Evolutionary conservation across 2,888 invertebrate species (phyloP).

Genomic region (Ditylenchus weischeri): DNA sequence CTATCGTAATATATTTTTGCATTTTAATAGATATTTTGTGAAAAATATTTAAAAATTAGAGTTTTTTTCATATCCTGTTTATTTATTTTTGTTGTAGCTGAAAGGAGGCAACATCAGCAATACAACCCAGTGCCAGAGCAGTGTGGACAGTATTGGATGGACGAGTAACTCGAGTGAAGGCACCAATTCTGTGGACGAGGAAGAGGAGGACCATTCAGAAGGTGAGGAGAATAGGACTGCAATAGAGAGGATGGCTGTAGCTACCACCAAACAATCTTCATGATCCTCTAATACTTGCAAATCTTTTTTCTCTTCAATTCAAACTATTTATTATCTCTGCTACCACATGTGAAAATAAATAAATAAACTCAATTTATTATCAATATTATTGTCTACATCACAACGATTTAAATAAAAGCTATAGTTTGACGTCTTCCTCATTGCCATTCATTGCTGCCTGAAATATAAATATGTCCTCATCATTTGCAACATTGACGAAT

Average conservation of each 20-base stretch:
- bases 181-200: conserved; percentile 18
- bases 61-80: too few relatives aligned
- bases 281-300: background rate
- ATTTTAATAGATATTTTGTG: too few relatives aligned
- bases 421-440: conserved; percentile 17
- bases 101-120: conserved; percentile 2
- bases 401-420: background rate
- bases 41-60: too few relatives aligned
- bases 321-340: too few relatives aligned
- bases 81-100: conserved; percentile 13
- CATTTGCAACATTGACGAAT: conserved; percentile 1
- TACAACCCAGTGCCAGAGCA: conserved; percentile 8
- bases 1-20: too few relatives aligned
- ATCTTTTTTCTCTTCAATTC: background rate
- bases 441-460: conserved; percentile 20
- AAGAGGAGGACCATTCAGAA: conserved; percentile 32
- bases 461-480: conserved; percentile 8
- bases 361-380: too few relatives aligned
- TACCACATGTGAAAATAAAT: too few relatives aligned
- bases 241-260: too few relatives aligned
- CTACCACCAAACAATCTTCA: too few relatives aligned
- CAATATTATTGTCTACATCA: too few relatives aligned
- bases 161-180: conserved; percentile 23
- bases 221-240: conserved; percentile 11
- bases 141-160: conserved; percentile 27